Conservation (phyloP, 2,797 vertebrate genomes). For the Anomalospiza imberbis region DNA sequence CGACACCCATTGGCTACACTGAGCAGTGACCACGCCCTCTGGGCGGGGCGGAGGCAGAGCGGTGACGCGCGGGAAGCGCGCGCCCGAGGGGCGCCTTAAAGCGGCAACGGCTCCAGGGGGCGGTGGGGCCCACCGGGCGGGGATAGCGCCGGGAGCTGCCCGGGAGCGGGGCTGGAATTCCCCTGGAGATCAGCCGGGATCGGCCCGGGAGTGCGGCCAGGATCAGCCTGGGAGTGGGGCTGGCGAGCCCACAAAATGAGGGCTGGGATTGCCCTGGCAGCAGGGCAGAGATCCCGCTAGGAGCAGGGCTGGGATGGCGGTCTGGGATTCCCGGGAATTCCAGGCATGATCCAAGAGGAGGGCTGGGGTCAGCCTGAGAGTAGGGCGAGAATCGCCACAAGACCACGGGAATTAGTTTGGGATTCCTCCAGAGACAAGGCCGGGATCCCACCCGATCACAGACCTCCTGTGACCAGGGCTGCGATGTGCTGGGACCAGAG, state of each 20-base stretch:
- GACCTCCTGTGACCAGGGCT: not conserved
- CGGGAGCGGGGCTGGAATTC: not conserved
- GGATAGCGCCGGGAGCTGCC: not conserved
- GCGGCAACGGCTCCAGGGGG: not conserved
- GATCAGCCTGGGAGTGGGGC: not conserved
- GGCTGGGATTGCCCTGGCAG: not conserved
- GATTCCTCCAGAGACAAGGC: not conserved
- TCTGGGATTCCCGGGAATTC: not conserved
- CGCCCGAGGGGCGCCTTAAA: not conserved
- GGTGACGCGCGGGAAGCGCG: not conserved
- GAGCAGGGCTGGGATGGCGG: not conserved
- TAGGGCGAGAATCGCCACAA: not conserved
- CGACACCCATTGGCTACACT: accelerated
- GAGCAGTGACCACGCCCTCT: accelerated
- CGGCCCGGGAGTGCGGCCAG: not conserved
- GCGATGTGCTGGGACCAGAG: not conserved
- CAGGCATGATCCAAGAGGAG: not conserved
- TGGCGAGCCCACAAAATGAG: not conserved
- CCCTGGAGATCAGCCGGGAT: not conserved
- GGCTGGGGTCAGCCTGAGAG: not conserved
- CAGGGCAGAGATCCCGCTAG: not conserved
- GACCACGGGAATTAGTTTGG: accelerated
- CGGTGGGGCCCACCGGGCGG: not conserved
- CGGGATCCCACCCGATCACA: too few relatives aligned
- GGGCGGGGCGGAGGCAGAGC: not conserved